These are phyloP conservation scores for Spizella passerina DNA, from an alignment of 2,797 vertebrate genomes.

Conservation along the genomic window DNA sequence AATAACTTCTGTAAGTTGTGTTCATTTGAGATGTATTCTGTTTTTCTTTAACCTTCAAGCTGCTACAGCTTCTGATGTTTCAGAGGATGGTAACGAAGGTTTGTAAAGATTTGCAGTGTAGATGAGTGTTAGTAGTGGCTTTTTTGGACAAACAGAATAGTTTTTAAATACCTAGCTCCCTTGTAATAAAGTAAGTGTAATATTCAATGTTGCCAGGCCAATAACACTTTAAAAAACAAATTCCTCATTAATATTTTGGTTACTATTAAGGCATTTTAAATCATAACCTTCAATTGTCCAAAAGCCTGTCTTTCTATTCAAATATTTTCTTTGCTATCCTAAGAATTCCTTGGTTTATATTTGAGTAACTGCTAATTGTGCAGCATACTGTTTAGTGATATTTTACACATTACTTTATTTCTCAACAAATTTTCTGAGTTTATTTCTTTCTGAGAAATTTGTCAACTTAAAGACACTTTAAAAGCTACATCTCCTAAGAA, in stretches of 20 bases:
- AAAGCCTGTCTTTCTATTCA: not conserved
- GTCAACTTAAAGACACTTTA: not conserved
- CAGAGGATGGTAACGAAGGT: constrained; percentile 83
- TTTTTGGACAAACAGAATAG: not conserved
- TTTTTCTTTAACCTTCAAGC: constrained; percentile 67
- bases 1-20: not conserved
- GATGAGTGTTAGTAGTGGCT: constrained; percentile 14
- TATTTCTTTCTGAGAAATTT: not conserved
- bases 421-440: not conserved
- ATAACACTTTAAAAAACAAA: not conserved
- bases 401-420: not conserved
- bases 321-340: not conserved
- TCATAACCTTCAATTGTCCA: not conserved
- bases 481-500: not conserved
- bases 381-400: not conserved
- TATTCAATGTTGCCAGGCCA: not conserved
- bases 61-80: constrained; percentile 75
- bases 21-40: constrained; percentile 52
- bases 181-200: constrained; percentile 46
- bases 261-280: not conserved
- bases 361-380: not conserved
- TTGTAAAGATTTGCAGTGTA: constrained; percentile 71
- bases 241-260: not conserved
- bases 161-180: not conserved
- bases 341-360: not conserved